These are phyloP conservation scores for Clistopyga incitator DNA, from an alignment of 2,888 invertebrate genomes.

Conservation along the genomic window DNA sequence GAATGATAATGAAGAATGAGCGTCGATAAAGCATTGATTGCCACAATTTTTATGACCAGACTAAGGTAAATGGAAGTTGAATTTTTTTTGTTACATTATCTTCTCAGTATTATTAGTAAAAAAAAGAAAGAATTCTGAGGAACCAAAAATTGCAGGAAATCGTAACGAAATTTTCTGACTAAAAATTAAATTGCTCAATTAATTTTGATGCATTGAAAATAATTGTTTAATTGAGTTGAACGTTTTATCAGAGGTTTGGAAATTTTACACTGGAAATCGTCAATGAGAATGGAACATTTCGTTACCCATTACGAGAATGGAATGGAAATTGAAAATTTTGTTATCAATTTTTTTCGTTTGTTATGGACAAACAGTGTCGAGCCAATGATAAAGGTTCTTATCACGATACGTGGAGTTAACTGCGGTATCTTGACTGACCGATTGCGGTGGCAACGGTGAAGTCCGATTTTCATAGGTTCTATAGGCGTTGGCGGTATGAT, in stretches of 20 bases:
- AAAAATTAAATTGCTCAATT: no score
- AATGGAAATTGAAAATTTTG: background rate
- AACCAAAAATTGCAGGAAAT: no score
- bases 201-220: no score
- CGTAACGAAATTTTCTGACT: no score
- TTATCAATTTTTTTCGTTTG: background rate
- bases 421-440: constrained; percentile 85
- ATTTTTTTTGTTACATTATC: no score
- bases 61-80: no score
- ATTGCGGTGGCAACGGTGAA: constrained; percentile 85
- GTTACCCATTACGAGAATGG: background rate
- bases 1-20: background rate
- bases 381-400: no score
- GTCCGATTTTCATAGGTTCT: constrained; percentile 79
- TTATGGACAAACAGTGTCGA: background rate
- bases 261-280: background rate
- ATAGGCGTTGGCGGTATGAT: constrained; percentile 74
- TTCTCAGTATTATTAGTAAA: background rate
- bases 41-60: background rate
- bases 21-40: background rate
- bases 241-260: background rate
- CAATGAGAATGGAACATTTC: no score
- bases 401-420: background rate
- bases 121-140: no score
- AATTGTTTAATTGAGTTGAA: background rate